A percentile compares a stretch with the other conserved stretches of the same genome.
phyloP scores from a whole-genome alignment of 2,113 vertebrate species.

The Dasyprocta punctata region DNA sequence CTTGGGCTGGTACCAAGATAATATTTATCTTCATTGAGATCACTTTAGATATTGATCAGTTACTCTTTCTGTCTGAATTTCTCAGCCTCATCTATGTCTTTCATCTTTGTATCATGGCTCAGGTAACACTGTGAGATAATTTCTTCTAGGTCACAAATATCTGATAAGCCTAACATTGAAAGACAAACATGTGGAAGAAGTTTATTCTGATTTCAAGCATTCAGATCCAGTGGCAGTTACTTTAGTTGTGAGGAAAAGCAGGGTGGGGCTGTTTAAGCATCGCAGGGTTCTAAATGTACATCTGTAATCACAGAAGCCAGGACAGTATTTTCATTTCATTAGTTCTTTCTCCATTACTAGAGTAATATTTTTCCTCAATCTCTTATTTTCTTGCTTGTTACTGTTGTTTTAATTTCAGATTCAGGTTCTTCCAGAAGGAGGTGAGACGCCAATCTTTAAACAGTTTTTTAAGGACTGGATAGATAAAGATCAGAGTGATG shows the following conservation, averaged over 20 bases:
- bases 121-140: not conserved
- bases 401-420: conserved; percentile 87
- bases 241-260: not conserved
- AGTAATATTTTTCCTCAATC: not conserved
- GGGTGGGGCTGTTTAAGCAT: not conserved
- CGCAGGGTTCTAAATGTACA: not conserved
- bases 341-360: not conserved
- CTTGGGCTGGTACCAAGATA: not conserved
- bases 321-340: not conserved
- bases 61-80: not conserved
- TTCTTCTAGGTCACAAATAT: not conserved
- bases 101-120: not conserved
- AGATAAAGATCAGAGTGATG: conserved; percentile 91
- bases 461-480: conserved; percentile 95
- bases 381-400: conserved; percentile 20
- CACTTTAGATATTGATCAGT: not conserved
- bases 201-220: not conserved
- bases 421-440: conserved; percentile 94
- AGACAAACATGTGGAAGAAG: not conserved
- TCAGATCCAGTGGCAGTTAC: not conserved
- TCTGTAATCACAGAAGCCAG: not conserved
- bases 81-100: not conserved
- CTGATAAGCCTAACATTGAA: not conserved
- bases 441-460: conserved; percentile 94
- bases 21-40: not conserved